A percentile compares a stretch with the other conserved stretches of the same genome.
Evolutionary conservation across 1,140 invertebrate genomes (phyloP).

Genomic region (Triops cancriformis): DNA sequence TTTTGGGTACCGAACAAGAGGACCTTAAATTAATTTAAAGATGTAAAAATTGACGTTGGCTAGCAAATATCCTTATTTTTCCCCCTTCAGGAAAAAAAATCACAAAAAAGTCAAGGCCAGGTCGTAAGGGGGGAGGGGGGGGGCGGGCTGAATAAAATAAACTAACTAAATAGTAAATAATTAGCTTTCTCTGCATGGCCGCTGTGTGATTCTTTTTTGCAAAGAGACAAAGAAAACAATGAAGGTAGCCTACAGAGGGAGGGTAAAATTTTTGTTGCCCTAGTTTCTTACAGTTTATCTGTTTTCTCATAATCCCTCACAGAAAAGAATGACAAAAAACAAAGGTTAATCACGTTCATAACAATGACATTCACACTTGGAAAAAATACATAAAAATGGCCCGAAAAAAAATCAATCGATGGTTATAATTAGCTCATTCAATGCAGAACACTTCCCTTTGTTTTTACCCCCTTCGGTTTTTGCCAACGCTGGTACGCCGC

Average conservation of each 20-base stretch:
- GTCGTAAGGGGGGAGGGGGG: neutral
- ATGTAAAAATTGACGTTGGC: conserved; percentile 9
- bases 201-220: neutral
- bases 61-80: neutral
- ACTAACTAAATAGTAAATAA: neutral
- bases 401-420: neutral
- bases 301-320: neutral
- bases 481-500: neutral
- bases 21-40: conserved; percentile 6
- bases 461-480: neutral
- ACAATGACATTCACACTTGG: conserved; percentile 1
- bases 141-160: neutral
- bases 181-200: neutral
- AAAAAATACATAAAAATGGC: conserved; percentile 4
- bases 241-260: neutral
- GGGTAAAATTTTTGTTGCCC: neutral
- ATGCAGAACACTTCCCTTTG: neutral
- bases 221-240: neutral
- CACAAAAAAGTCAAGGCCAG: neutral
- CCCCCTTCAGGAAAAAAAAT: neutral
- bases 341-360: conserved; percentile 14
- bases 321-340: neutral
- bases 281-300: neutral
- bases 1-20: neutral
- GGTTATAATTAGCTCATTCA: conserved; percentile 11